A percentile compares a stretch with the other conserved stretches of the same genome.
Conservation (phyloP, 2,797 vertebrate genomes). For the Helostoma temminkii region DNA sequence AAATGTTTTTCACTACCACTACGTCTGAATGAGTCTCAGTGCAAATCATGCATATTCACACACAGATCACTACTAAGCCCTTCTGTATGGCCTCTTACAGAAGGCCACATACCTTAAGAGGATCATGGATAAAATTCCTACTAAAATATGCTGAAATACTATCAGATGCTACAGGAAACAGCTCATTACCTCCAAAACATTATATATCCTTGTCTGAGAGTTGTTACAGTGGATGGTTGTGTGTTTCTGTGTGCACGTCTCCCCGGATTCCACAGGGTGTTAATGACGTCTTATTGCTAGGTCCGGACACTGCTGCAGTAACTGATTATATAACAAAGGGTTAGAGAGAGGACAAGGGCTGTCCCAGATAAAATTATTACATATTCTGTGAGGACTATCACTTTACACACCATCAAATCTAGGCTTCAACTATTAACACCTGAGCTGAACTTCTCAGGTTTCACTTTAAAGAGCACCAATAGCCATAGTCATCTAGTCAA, state of each 20-base stretch:
- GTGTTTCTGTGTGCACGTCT: slow-evolving; percentile 22
- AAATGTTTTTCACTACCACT: slow-evolving; percentile 15
- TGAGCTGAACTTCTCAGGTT: slow-evolving; percentile 57
- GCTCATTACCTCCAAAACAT: slow-evolving; percentile 39
- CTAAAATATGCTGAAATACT: slow-evolving; percentile 37
- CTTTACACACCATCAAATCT: slow-evolving; percentile 67
- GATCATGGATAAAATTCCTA: slow-evolving; percentile 31
- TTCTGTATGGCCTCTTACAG: slow-evolving; percentile 5
- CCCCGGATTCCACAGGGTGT: slow-evolving; percentile 30
- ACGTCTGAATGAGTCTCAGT: not conserved
- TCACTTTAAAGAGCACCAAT: slow-evolving; percentile 52
- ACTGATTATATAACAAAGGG: slow-evolving; percentile 49
- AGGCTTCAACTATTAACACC: slow-evolving; percentile 50
- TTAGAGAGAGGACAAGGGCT: slow-evolving; percentile 26
- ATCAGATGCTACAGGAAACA: slow-evolving; percentile 38
- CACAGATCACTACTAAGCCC: not conserved
- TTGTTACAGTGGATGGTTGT: not conserved
- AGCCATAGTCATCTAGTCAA: slow-evolving; percentile 36
- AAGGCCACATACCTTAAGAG: slow-evolving; percentile 17
- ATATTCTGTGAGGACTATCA: slow-evolving; percentile 65
- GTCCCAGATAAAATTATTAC: slow-evolving; percentile 67
- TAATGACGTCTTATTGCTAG: slow-evolving; percentile 32
- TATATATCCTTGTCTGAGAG: slow-evolving; percentile 20
- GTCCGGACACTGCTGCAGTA: slow-evolving; percentile 50
- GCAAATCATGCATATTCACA: not conserved